A percentile compares a stretch with the other conserved stretches of the same genome.
Evolutionary conservation across 2,113 vertebrate genomes (phyloP).

Genomic region (Forbesichthys papilliferus): DNA sequence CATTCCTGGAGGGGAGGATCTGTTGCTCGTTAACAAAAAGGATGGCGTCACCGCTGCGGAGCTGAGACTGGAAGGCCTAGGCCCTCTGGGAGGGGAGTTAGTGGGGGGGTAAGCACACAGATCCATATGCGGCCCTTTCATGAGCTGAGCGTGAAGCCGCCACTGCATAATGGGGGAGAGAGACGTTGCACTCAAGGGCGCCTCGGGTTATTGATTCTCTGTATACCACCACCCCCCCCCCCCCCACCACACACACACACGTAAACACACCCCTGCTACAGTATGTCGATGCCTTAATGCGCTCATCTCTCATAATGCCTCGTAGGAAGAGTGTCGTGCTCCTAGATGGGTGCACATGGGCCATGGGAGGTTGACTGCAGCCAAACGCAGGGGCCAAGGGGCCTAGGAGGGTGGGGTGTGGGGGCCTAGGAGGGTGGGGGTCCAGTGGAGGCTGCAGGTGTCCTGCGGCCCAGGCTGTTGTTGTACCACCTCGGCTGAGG

Average conservation of each 20-base stretch:
- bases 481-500: no score
- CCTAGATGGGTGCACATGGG: not conserved
- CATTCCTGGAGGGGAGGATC: not conserved
- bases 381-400: not conserved
- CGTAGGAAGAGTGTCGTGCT: conserved; percentile 19
- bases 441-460: no score
- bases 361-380: conserved; percentile 10
- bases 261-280: conserved; percentile 3
- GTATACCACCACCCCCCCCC: no score
- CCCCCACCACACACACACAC: not conserved
- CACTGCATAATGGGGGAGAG: conserved; percentile 35
- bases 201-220: conserved; percentile 37
- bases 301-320: conserved; percentile 50
- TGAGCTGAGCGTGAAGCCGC: conserved; percentile 8
- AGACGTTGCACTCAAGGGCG: conserved; percentile 20
- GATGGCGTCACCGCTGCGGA: not conserved
- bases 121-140: conserved; percentile 21
- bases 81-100: no score
- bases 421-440: no score
- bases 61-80: no score
- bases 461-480: no score
- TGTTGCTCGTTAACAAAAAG: conserved; percentile 2
- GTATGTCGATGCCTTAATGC: conserved; percentile 42
- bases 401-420: no score
- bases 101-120: not conserved